Conservation (phyloP, 2,113 vertebrate genomes). For the Etheostoma spectabile region DNA sequence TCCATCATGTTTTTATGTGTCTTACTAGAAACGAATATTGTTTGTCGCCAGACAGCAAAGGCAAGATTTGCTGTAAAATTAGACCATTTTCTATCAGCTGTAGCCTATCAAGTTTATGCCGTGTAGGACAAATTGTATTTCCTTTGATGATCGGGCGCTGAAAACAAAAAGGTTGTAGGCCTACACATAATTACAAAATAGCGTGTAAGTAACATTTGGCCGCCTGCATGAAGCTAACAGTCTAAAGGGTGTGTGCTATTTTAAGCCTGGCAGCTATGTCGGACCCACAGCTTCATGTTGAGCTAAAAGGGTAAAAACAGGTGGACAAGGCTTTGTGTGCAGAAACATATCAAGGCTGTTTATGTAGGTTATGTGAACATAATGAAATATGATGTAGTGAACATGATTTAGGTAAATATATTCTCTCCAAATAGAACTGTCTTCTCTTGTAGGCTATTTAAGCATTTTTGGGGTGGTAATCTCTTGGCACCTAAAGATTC, state of each 20-base stretch:
- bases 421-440: neutral
- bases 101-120: too few relatives aligned
- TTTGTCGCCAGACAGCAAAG: neutral
- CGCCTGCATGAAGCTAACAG: neutral
- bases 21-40: too few relatives aligned
- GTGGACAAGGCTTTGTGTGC: neutral
- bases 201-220: neutral
- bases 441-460: too few relatives aligned
- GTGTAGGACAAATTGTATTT: neutral
- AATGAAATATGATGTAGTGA: neutral
- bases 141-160: neutral
- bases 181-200: neutral
- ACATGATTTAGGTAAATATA: neutral
- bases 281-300: constrained; percentile 8
- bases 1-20: neutral
- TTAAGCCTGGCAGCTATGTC: constrained; percentile 26
- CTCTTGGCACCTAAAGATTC: too few relatives aligned
- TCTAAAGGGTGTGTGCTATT: constrained; percentile 38
- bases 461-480: too few relatives aligned
- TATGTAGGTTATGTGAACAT: neutral
- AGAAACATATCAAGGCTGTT: neutral
- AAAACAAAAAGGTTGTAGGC: neutral
- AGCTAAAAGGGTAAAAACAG: neutral
- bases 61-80: too few relatives aligned
- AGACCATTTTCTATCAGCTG: too few relatives aligned